Evolutionary conservation across 1,140 invertebrate species (phyloP).

Genomic region (Macrobrachium rosenbergii): DNA sequence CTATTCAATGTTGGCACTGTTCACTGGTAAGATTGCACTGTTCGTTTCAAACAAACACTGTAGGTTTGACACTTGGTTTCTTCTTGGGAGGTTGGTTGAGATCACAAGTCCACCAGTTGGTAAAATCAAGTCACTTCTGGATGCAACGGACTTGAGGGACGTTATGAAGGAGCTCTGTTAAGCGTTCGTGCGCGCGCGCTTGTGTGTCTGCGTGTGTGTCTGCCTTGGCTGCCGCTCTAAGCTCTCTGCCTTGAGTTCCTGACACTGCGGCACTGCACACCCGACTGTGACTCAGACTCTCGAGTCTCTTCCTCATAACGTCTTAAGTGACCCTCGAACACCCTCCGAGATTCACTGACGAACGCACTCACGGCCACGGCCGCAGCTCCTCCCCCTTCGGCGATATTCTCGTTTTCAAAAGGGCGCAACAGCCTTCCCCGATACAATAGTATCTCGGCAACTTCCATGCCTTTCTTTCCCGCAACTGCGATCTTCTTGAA

Average conservation of each 20-base stretch:
- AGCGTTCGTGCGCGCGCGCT: background rate
- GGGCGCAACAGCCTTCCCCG: constrained; percentile 15
- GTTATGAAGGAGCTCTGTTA: background rate
- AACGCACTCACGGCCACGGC: constrained; percentile 23
- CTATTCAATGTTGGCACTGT: too few relatives aligned
- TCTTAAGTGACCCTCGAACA: constrained; percentile 34
- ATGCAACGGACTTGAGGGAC: too few relatives aligned
- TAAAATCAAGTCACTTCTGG: too few relatives aligned
- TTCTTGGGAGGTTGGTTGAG: too few relatives aligned
- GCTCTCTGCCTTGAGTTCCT: constrained; percentile 23
- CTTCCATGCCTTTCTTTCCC: constrained; percentile 49
- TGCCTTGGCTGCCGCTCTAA: background rate
- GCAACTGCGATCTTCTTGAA: constrained; percentile 19
- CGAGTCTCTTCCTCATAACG: constrained; percentile 58
- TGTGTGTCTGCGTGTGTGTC: constrained; percentile 26
- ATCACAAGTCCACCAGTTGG: too few relatives aligned
- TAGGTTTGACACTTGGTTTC: too few relatives aligned
- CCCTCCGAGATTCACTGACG: constrained; percentile 39
- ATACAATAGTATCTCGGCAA: background rate
- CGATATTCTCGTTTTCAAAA: background rate
- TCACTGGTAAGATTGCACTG: too few relatives aligned
- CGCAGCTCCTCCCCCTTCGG: constrained; percentile 31
- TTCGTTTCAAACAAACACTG: too few relatives aligned
- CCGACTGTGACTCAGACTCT: constrained; percentile 36
- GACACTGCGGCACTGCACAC: constrained; percentile 60